A percentile compares a stretch with the other conserved stretches of the same genome.
phyloP scores from a whole-genome alignment of 2,888 invertebrate genomes.

The Drosophila acutilabella region DNA sequence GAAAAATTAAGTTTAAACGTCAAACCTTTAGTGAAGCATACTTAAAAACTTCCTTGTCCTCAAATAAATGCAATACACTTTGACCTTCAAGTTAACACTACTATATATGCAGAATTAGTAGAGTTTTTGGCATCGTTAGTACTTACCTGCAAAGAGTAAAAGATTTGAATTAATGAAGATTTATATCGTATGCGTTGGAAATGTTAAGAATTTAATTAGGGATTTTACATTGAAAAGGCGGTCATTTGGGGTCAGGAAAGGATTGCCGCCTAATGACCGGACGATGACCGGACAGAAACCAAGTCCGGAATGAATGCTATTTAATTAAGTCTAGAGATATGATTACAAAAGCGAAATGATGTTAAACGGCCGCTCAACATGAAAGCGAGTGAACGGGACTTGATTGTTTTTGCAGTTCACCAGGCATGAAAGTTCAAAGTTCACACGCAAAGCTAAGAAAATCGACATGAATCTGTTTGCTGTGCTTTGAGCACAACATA shows the following conservation, averaged over 20 bases:
- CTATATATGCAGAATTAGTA: not conserved
- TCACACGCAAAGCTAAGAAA: slow-evolving; percentile 42
- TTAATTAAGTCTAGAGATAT: slow-evolving; percentile 55
- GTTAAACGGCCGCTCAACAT: slow-evolving; percentile 49
- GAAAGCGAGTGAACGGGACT: slow-evolving; percentile 33
- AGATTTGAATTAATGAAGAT: slow-evolving; percentile 72
- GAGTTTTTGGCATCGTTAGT: slow-evolving; percentile 20
- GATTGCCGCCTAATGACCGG: slow-evolving; percentile 40
- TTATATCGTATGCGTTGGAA: slow-evolving; percentile 53
- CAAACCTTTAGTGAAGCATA: not conserved
- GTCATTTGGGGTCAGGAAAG: slow-evolving; percentile 27
- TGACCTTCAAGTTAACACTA: slow-evolving; percentile 31
- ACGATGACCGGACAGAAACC: not conserved
- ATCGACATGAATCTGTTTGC: not conserved
- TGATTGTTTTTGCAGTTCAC: slow-evolving; percentile 32
- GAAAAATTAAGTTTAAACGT: not conserved
- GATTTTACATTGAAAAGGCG: slow-evolving; percentile 30
- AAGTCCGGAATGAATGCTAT: slow-evolving; percentile 24
- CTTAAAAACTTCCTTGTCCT: not conserved
- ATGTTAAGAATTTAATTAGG: slow-evolving; percentile 69
- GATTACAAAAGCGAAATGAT: slow-evolving; percentile 46
- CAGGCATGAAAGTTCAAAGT: slow-evolving; percentile 48
- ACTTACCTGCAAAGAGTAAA: slow-evolving; percentile 58
- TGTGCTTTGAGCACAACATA: slow-evolving; percentile 11
- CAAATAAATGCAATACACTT: slow-evolving; percentile 1